Conservation (phyloP, 1,140 invertebrate species). For the Drosophila murphyi region DNA sequence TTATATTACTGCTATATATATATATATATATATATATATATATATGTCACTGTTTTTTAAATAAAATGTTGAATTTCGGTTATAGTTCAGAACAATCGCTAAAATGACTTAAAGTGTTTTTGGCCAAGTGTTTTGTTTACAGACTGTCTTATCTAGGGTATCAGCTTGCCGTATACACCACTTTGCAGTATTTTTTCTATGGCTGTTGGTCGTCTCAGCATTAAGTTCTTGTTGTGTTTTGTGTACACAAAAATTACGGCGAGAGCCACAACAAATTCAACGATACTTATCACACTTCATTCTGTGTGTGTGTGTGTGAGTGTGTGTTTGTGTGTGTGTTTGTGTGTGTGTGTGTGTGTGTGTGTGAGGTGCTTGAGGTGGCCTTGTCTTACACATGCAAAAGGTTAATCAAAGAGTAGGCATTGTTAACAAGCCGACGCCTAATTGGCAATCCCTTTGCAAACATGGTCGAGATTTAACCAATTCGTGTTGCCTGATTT, state of each 20-base stretch:
- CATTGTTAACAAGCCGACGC: conserved; percentile 64
- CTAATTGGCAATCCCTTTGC: conserved; percentile 47
- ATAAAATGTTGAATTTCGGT: too few species aligned
- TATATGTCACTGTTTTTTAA: too few species aligned
- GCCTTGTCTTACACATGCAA: conserved; percentile 44
- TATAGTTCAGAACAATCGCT: too few species aligned
- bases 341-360: conserved; percentile 14
- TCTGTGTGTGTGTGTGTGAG: not conserved
- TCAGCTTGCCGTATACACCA: not conserved
- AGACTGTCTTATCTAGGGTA: conserved; percentile 13
- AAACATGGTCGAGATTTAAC: conserved; percentile 6
- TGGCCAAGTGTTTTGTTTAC: too few species aligned
- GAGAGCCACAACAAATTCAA: conserved; percentile 40
- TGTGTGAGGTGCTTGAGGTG: conserved; percentile 38
- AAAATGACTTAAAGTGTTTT: too few species aligned
- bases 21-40: too few species aligned
- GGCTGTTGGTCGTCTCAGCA: conserved; percentile 11
- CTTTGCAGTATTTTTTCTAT: not conserved
- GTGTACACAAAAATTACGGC: conserved; percentile 72
- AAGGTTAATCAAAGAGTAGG: conserved; percentile 61
- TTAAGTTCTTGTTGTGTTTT: conserved; percentile 52
- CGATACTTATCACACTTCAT: conserved; percentile 23
- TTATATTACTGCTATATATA: too few species aligned
- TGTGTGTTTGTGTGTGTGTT: not conserved
- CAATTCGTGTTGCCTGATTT: conserved; percentile 39